Base-by-base conservation (phyloP, 2,113 vertebrate genomes). In the Nothocercus julius region DNA sequence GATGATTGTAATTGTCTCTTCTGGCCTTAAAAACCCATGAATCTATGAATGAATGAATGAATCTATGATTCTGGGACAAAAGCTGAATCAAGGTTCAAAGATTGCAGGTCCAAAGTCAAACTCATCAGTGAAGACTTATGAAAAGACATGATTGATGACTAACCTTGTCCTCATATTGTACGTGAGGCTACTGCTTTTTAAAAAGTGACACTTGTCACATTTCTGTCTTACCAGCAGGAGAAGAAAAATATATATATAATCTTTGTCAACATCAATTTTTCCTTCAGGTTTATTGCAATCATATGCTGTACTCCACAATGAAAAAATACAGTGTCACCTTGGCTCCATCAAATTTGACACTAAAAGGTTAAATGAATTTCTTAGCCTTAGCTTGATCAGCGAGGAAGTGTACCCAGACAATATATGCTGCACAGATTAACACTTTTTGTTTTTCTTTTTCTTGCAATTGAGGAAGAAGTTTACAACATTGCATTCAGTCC, bases 311-410 rank as follows among this genome's bases (percentile, higher is more conserved):
- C 51, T 85, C 20, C 62, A 92, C 69, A 92, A 89, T 73, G 62
- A 80, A 94, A 93, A 95, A 94, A 68, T 56, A 63, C 20, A 79
- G 24, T 93, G 70, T 95, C 90, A 96, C 87, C 73, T 76, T 82
- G 90, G 78, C 68, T 95, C 87, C 84, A 88, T 96, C 87, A 95
- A 84, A 96, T 58, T 89, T 93, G 93, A 97, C 95, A 91, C 47
- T 96, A 97, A 97, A 93, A 97, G 85, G 81, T 96, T 96, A 97
- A 97, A 96, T 89, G 38, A 82, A 91, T 96, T 97, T 96, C 75
- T 93, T 73, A 91, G 67, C 21, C 20, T 85, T 80, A 92, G 45
- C 54, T 90, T 80, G 81, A 89, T 94, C 56, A 79, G 61, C 83
- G 5, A 61, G 70, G 79, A 85, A 85, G 44, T n/a, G 8, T 34